Base-by-base conservation (phyloP, 92 coral and sea anemone species). In the Ricordea florida region DNA sequence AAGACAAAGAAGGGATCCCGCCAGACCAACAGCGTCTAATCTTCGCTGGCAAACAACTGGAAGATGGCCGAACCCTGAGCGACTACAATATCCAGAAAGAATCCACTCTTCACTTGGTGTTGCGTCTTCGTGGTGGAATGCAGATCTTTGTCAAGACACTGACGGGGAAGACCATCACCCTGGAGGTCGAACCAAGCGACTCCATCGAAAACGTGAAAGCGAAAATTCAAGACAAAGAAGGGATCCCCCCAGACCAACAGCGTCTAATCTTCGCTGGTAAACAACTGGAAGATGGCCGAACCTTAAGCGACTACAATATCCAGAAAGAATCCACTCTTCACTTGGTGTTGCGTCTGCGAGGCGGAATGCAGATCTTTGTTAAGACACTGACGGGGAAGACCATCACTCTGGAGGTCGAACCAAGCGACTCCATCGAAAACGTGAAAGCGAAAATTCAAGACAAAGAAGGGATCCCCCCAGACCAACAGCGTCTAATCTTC, bases 311-410 rank as follows among this genome's bases (percentile, higher is more conserved):
- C 31, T 50, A 50, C 30, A 50, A 25, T 20, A 50, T 50, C 14
- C 31, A 23, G 32, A 21, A 50, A 0, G 30, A 24, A 7, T 50
- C 57, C 8, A 24, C 32, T 18, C 2, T 47, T 6, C 7, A n/a
- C 57, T 21, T 50, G 57, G 57, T 9, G 23, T 0, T 50, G 27
- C 23, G 17, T 1, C 32, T 22, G 11, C 57, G 14, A 1, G 23
- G n/a, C n/a, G n/a, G n/a, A n/a, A 86, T 86, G 91, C 91, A 86
- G 87, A 86, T 86, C 17, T 86, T 86, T 26, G 91, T 86, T 37
- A 86, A 86, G 63, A 86, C 91, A 28, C 57, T 86, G 78, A 86
- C 91, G 0, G 91, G 91, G 1, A 86, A 86, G 50, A 86, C 91
- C 83, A n/a, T n/a, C n/a, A n/a, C n/a, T n/a, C n/a, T n/a, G n/a